Evolutionary conservation across 2,888 invertebrate species (phyloP), one percentile per base, ranked within the genome.

Genomic region (Drosophila meridionalis): DNA sequence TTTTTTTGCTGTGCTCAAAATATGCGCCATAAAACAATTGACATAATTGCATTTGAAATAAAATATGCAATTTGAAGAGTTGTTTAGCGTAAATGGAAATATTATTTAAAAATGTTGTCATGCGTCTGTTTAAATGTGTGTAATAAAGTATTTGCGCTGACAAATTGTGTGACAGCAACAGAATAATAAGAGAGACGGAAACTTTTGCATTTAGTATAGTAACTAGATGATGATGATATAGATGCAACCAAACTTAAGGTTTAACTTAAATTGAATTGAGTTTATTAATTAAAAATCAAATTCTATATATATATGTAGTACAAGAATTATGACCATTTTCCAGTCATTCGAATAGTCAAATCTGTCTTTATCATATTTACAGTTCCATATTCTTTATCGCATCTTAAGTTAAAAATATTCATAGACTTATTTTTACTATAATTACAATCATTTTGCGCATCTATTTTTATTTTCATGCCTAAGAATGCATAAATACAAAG

Each of bases 41-140:
- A 68, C 69, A 63, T 75, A 77, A 88, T 83, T 88, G 64, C 69
- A 77, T 70, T 67, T 59, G 45, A 65, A 69, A 60, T 59, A 3
- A 42, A 56, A 56, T n/a, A 36, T 69, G 42, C 34, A 47, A 12
- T 53, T 53, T 9, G 32, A 11, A 11, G 30, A 48, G 14, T 14
- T 28, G 12, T 7, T 9, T 8, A 43, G n/a, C n/a, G n/a, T 8
- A 20, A 43, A n/a, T 42, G 47, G 26, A 28, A 30, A 30, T 26
- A 11, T 48, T 50, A 50, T 50, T 50, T 0, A 20, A 11, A 52
- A 20, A 32, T n/a, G 2, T 20, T 32, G n/a, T n/a, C n/a, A 50
- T 9, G 48, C n/a, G 5, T 30, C 14, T 3, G 9, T 2, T 30
- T 20, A 20, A 20, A 30, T 50, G 30, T 12, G 5, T n/a, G 14